Evolutionary conservation across 2,113 vertebrate species (phyloP).

Genomic region (Hydrochoerus hydrochaeris): DNA sequence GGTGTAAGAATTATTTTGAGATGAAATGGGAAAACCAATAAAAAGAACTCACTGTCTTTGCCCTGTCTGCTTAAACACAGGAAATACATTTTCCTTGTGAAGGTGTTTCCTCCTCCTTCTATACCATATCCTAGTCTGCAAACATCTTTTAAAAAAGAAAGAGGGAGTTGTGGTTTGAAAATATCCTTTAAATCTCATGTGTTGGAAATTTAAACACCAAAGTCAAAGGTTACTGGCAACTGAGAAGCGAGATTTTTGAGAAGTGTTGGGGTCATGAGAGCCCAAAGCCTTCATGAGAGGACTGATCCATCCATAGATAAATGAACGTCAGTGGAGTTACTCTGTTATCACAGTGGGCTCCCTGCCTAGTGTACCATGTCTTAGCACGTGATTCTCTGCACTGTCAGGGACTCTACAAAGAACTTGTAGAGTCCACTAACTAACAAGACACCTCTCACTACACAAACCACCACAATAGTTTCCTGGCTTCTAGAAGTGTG

Average conservation of each 20-base stretch:
- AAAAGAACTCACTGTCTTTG: neutral
- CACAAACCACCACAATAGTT: neutral
- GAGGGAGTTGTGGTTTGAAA: neutral
- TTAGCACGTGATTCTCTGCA: neutral
- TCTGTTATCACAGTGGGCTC: neutral
- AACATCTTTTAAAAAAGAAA: neutral
- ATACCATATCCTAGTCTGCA: neutral
- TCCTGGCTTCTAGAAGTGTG: neutral
- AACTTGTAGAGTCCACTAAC: neutral
- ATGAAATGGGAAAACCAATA: neutral
- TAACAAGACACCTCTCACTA: neutral
- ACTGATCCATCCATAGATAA: neutral
- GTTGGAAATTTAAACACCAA: neutral
- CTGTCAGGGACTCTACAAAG: too few relatives aligned
- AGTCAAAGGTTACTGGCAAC: neutral
- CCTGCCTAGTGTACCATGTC: neutral
- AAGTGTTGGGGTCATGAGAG: neutral
- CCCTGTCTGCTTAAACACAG: neutral
- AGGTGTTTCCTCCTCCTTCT: neutral
- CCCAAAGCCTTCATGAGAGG: neutral
- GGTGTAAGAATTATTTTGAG: neutral
- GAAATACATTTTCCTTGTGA: neutral
- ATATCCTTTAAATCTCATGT: neutral
- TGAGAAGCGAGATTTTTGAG: neutral
- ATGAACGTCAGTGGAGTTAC: neutral